phyloP scores from a whole-genome alignment of 2,888 invertebrate genomes.

The Plebejus melissa region DNA sequence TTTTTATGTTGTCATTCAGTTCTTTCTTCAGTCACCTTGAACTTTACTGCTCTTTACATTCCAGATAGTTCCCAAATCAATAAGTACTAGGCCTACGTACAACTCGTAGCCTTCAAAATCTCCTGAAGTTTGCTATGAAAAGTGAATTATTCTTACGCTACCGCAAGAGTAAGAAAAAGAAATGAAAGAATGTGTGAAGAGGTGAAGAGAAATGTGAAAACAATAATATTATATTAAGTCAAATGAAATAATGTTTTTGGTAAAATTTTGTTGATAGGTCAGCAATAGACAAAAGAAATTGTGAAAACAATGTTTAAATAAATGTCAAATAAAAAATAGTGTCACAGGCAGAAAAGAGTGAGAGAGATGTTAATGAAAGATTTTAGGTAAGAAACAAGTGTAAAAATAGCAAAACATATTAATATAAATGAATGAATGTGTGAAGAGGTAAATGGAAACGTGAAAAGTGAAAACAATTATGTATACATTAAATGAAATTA shows the following conservation, averaged over 20 bases:
- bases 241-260: not conserved
- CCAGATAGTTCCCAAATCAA: not conserved
- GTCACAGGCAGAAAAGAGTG: too few relatives aligned
- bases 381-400: too few relatives aligned
- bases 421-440: not conserved
- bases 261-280: too few relatives aligned
- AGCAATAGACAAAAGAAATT: too few relatives aligned
- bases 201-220: not conserved
- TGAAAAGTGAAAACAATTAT: not conserved
- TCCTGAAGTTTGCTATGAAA: not conserved
- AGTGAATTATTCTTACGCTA: not conserved
- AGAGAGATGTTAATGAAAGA: too few relatives aligned
- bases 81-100: not conserved
- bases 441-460: not conserved
- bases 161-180: not conserved
- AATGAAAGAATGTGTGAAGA: not conserved
- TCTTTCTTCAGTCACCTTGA: not conserved
- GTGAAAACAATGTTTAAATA: not conserved
- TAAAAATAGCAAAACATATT: too few relatives aligned
- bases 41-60: not conserved
- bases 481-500: not conserved
- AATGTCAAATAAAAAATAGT: too few relatives aligned
- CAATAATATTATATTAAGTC: not conserved
- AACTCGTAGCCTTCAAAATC: not conserved
- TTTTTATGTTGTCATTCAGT: not conserved